A percentile compares a stretch with the other conserved stretches of the same genome.
These are phyloP conservation scores for Endotricha flammealis DNA, from an alignment of 2,888 invertebrate species.

Conservation along the genomic window DNA sequence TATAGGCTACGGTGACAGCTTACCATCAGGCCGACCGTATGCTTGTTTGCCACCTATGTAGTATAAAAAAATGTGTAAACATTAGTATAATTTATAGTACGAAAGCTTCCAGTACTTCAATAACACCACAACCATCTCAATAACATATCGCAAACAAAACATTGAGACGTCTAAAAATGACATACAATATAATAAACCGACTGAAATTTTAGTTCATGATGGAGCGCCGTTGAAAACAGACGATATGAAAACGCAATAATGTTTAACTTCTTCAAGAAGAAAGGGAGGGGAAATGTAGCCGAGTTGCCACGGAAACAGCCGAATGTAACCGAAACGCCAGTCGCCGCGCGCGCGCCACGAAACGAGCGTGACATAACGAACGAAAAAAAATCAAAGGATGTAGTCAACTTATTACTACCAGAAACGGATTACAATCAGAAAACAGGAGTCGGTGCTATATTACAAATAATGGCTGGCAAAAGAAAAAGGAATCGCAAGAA, in stretches of 20 bases:
- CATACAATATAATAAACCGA: slow-evolving; percentile 7
- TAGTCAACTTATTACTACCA: slow-evolving; percentile 65
- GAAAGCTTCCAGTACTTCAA: neutral
- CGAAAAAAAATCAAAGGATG: slow-evolving; percentile 59
- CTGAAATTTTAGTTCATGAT: slow-evolving; percentile 34
- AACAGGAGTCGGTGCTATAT: slow-evolving; percentile 57
- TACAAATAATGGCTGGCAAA: slow-evolving; percentile 71
- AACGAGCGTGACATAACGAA: slow-evolving; percentile 47
- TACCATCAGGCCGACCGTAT: too few species aligned
- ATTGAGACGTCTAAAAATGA: slow-evolving; percentile 5
- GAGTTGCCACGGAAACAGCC: slow-evolving; percentile 39
- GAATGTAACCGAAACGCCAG: slow-evolving; percentile 32
- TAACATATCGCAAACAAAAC: slow-evolving; percentile 6
- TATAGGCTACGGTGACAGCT: neutral
- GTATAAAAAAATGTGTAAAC: too few species aligned
- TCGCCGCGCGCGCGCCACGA: slow-evolving; percentile 48
- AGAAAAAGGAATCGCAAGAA: slow-evolving; percentile 49
- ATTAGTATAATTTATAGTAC: too few species aligned
- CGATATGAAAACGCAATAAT: slow-evolving; percentile 49
- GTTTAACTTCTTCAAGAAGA: slow-evolving; percentile 72
- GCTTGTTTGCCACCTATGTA: too few species aligned
- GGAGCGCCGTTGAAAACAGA: slow-evolving; percentile 38
- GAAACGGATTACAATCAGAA: slow-evolving; percentile 62
- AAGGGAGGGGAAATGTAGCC: slow-evolving; percentile 56
- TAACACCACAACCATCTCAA: neutral